phyloP scores from a whole-genome alignment of 1,140 invertebrate genomes.

The Drosophila leontia region DNA sequence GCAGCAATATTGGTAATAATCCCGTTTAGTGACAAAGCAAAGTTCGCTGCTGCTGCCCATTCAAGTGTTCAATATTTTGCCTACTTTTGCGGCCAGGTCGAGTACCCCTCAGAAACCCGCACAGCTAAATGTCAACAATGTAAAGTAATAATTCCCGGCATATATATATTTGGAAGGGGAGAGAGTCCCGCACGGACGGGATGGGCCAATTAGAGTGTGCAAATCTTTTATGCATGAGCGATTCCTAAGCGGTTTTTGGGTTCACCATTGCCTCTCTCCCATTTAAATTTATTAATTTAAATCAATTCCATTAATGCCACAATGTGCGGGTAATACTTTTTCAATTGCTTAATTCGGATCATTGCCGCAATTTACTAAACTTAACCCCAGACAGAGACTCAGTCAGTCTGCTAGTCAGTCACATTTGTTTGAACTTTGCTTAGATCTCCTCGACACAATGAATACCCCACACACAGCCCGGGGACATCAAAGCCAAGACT shows the following conservation, averaged over 20 bases:
- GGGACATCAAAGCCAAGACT: conserved; percentile 35
- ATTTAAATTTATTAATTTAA: conserved; percentile 71
- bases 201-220: conserved; percentile 73
- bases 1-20: conserved; percentile 53
- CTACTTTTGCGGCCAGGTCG: conserved; percentile 70
- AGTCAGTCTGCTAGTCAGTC: background rate
- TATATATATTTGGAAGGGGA: conserved; percentile 3
- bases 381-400: conserved; percentile 31
- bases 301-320: conserved; percentile 64
- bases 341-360: conserved; percentile 41
- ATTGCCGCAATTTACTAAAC: conserved; percentile 36
- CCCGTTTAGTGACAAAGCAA: conserved; percentile 69
- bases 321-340: conserved; percentile 52
- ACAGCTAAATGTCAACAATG: conserved; percentile 62
- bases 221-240: conserved; percentile 73
- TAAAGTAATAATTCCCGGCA: conserved; percentile 22
- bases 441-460: conserved; percentile 42
- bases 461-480: conserved; percentile 10
- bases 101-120: conserved; percentile 48
- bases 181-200: conserved; percentile 39
- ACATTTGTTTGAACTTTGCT: conserved; percentile 44
- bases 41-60: conserved; percentile 23
- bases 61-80: conserved; percentile 76
- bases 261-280: conserved; percentile 17
- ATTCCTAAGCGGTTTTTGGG: conserved; percentile 72